Percentiles rank a stretch among this genome's conserved stretches.
phyloP scores from a whole-genome alignment of 2,113 vertebrate genomes.

The Ophthalmolycus amberensis region DNA sequence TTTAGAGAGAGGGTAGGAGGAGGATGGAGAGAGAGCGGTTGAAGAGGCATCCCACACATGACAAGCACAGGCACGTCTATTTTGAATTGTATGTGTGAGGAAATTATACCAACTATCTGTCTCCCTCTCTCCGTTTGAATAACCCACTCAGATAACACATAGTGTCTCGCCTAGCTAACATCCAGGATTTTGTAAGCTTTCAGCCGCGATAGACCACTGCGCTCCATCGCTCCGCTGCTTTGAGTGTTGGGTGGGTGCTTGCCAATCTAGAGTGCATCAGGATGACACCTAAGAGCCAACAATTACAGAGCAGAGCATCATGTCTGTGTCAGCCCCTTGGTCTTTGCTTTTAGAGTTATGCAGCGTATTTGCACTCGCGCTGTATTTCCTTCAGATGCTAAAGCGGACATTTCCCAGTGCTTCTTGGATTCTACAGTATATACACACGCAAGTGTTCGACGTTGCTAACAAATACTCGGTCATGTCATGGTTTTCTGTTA shows the following conservation, averaged over 20 bases:
- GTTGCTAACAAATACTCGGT: conserved; percentile 20
- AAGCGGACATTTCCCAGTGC: conserved; percentile 3
- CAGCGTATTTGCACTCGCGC: conserved; percentile 44
- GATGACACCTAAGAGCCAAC: conserved; percentile 71
- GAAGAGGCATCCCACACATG: conserved; percentile 33
- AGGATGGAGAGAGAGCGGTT: conserved; percentile 10
- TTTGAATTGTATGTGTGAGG: conserved; percentile 47
- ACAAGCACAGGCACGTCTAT: conserved; percentile 62
- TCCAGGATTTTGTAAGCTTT: conserved; percentile 49
- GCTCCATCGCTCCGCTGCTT: conserved; percentile 16
- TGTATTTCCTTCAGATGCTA: background rate
- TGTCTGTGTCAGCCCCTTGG: conserved; percentile 50
- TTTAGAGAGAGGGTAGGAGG: conserved; percentile 8
- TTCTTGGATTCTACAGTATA: background rate
- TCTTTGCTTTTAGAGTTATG: conserved; percentile 56
- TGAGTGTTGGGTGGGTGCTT: conserved; percentile 42
- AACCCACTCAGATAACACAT: conserved; percentile 15
- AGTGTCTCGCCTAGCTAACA: conserved; percentile 32
- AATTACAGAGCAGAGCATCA: conserved; percentile 68
- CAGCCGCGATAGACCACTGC: conserved; percentile 28
- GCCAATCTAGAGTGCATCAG: conserved; percentile 52
- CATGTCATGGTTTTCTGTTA: conserved; percentile 9
- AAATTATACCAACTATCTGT: conserved; percentile 43
- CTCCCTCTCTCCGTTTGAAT: conserved; percentile 29
- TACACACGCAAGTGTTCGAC: background rate